Evolutionary conservation across 2,797 vertebrate species (phyloP).

Genomic region (Mus minutoides): DNA sequence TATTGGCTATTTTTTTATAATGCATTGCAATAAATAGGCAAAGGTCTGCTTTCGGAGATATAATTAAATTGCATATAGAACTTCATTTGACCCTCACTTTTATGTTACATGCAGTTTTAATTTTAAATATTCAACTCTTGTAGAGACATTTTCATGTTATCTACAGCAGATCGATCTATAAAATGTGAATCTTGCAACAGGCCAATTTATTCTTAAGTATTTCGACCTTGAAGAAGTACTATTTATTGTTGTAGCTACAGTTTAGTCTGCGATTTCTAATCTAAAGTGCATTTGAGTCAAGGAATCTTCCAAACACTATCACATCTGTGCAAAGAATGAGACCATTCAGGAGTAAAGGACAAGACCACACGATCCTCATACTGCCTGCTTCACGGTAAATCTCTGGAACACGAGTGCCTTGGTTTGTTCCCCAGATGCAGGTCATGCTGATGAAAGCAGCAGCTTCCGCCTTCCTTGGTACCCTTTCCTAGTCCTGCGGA

Average conservation of each 20-base stretch:
- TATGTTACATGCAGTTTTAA: neutral
- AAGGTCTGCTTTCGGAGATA: neutral
- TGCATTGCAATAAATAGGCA: neutral
- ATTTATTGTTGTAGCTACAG: slow-evolving; percentile 36
- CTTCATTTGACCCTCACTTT: neutral
- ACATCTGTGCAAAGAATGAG: slow-evolving; percentile 11
- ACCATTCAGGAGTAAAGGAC: slow-evolving; percentile 56
- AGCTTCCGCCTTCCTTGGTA: neutral
- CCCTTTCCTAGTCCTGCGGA: neutral
- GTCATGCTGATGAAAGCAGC: neutral
- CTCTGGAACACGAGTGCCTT: neutral
- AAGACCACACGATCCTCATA: neutral
- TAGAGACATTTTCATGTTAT: neutral
- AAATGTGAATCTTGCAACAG: slow-evolving; percentile 56
- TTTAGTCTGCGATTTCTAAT: slow-evolving; percentile 2
- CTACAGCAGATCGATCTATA: neutral
- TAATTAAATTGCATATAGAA: neutral
- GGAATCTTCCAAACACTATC: slow-evolving; percentile 36
- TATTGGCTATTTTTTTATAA: slow-evolving; percentile 12
- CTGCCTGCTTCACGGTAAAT: slow-evolving; percentile 46
- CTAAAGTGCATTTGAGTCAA: slow-evolving; percentile 11
- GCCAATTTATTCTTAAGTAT: neutral
- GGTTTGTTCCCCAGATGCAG: neutral
- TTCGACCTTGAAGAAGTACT: slow-evolving; percentile 73
- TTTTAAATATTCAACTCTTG: neutral